Evolutionary conservation across 2,888 invertebrate genomes (phyloP), one percentile per base, ranked within the genome.

Genomic region (Sphinx pinastri): DNA sequence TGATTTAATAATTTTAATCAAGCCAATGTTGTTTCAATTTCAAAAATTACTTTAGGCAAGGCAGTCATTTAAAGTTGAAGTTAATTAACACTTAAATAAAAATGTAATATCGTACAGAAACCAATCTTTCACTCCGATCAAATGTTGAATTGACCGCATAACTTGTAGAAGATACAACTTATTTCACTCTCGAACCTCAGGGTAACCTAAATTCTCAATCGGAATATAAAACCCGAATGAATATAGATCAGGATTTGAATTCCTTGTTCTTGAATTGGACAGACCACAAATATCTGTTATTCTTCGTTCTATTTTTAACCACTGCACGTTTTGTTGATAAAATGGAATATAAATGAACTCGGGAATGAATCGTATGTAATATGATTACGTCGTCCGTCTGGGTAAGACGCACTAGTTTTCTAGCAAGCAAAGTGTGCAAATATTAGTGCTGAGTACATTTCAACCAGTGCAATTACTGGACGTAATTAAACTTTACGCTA

Each of bases 321-420:
- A 47, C 19, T 49, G 19, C 19, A 19, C 47, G 49, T 63, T 45
- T n/a, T 63, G 63, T 63, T 49, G 47, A 19, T 12, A 63, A 63
- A 49, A 12, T 49, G 47, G 19, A 63, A 49, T 19, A 49, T 6
- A 63, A 63, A 49, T 49, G 47, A 19, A 49, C 80, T 38, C 38
- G 0, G 38, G 38, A 8, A 5, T 38, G 8, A 38, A 38, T 38
- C 38, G 38, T 38, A 38, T 38, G 38, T 8, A 8, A 38, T 38
- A 38, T 25, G 25, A 25, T 25, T 25, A 25, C 25, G 25, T 25
- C 25, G 8, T 38, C 38, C 38, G 38, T 38, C 38, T 38, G 8
- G 8, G 8, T 38, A 38, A 38, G 38, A 8, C 5, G 7, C 38
- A 38, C 38, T 38, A 38, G 38, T 38, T 38, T 38, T 8, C 38